Percentiles rank a stretch among this genome's conserved stretches.
phyloP scores from a whole-genome alignment of 2,888 invertebrate genomes.

The Pterostichus niger region DNA sequence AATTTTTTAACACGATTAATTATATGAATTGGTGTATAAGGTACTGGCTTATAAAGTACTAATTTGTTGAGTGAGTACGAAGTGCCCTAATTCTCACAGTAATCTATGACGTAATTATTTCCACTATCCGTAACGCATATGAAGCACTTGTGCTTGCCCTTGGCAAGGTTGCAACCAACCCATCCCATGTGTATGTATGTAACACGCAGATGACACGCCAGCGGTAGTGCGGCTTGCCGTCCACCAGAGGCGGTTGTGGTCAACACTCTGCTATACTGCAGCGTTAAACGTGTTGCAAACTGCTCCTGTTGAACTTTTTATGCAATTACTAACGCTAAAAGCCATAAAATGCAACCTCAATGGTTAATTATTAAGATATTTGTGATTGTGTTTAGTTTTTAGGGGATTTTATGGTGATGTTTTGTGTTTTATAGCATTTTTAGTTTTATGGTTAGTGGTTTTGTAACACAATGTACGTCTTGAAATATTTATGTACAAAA shows the following conservation, averaged over 20 bases:
- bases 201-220: neutral
- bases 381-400: conserved; percentile 21
- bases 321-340: neutral
- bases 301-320: neutral
- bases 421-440: neutral
- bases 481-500: neutral
- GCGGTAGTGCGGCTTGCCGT: too few species aligned
- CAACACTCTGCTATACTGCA: neutral
- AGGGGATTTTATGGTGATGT: neutral
- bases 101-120: too few species aligned
- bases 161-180: conserved; percentile 18
- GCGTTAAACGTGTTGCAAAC: neutral
- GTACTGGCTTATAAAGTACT: too few species aligned
- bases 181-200: neutral
- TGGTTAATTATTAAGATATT: conserved; percentile 1
- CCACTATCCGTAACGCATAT: neutral
- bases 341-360: conserved; percentile 2
- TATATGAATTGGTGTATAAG: too few species aligned
- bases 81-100: too few species aligned
- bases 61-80: too few species aligned
- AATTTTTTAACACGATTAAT: too few species aligned
- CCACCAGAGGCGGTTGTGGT: too few species aligned
- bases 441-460: conserved; percentile 20
- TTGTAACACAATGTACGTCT: conserved; percentile 5
- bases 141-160: neutral